Conservation (phyloP, 2,113 vertebrate genomes). For the Myrmophylax atrothorax region DNA sequence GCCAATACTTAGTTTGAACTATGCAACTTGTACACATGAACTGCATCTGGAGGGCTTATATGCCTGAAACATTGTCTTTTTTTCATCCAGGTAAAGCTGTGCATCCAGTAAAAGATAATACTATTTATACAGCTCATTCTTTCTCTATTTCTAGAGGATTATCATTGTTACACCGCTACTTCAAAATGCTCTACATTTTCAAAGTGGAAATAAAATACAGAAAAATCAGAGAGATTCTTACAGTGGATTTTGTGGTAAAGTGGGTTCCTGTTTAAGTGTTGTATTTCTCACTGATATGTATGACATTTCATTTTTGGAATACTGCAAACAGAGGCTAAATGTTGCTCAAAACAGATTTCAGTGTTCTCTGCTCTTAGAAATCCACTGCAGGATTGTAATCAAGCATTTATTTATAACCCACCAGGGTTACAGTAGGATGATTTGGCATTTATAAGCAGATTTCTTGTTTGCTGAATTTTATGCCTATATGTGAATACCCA, state of each 20-base stretch:
- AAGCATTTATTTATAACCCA: slow-evolving; percentile 17
- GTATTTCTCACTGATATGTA: not conserved
- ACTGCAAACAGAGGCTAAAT: not conserved
- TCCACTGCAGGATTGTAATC: not conserved
- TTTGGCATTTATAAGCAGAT: not conserved
- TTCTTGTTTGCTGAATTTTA: slow-evolving; percentile 12
- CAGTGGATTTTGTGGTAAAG: not conserved
- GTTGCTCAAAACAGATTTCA: not conserved
- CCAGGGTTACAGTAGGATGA: not conserved
- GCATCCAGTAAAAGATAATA: not conserved
- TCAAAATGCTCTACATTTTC: not conserved
- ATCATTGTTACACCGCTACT: not conserved
- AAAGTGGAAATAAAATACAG: not conserved
- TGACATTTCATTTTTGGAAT: slow-evolving; percentile 5
- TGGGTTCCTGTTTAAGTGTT: not conserved
- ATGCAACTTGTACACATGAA: not conserved
- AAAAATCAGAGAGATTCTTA: not conserved
- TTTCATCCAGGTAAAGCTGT: not conserved
- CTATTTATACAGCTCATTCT: not conserved
- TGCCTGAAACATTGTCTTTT: not conserved
- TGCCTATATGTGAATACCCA: not conserved
- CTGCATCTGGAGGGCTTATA: not conserved
- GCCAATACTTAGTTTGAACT: not conserved
- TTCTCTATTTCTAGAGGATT: not conserved
- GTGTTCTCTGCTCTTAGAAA: not conserved